phyloP scores from a whole-genome alignment of 1,140 invertebrate species.

The Rhyacophila brunnea region DNA sequence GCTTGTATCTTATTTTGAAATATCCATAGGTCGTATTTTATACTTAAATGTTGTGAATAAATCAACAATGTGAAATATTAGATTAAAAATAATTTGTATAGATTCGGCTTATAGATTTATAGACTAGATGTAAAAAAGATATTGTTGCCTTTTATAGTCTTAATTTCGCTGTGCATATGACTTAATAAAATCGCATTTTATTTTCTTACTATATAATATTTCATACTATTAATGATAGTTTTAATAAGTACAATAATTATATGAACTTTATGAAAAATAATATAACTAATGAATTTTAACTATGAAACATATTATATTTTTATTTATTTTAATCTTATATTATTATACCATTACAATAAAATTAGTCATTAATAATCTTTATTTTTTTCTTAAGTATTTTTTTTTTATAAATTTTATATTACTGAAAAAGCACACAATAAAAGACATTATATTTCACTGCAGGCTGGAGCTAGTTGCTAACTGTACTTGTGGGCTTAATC shows the following conservation, averaged over 20 bases:
- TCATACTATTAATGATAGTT: slow-evolving; percentile 2
- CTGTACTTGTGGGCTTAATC: too few species aligned
- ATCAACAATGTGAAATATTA: too few species aligned
- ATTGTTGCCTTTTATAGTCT: slow-evolving; percentile 20
- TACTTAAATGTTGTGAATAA: too few species aligned
- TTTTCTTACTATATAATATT: slow-evolving; percentile 17
- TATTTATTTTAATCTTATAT: too few species aligned
- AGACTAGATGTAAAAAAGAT: slow-evolving; percentile 2
- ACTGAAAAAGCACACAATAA: too few species aligned
- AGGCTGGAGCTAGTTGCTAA: too few species aligned
- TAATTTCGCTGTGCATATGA: slow-evolving; percentile 17
- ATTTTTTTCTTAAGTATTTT: not conserved
- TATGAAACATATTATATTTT: too few species aligned
- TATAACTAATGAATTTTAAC: not conserved
- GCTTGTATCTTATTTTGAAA: too few species aligned
- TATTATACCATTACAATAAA: not conserved
- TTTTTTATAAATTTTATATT: too few species aligned
- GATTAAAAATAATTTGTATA: too few species aligned
- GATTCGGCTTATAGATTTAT: not conserved
- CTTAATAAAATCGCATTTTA: slow-evolving; percentile 10
- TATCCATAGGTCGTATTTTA: too few species aligned
- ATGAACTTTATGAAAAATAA: not conserved
- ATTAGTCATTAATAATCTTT: not conserved
- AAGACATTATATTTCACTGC: too few species aligned
- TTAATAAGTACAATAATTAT: not conserved